A percentile compares a stretch with the other conserved stretches of the same genome.
Conservation (phyloP, 2,113 vertebrate genomes). For the Pampusana beccarii region DNA sequence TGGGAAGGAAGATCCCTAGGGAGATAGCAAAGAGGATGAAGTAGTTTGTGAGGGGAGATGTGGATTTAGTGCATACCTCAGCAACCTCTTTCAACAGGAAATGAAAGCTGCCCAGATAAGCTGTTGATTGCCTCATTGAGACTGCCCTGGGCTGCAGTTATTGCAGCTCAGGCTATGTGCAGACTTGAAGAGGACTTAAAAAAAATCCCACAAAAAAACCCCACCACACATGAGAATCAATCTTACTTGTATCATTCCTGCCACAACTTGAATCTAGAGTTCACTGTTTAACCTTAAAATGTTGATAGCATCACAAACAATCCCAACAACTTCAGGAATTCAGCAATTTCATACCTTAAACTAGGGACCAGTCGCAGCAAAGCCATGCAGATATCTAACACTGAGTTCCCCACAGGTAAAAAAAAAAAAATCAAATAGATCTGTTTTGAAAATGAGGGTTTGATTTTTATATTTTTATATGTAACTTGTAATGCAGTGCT, state of each 20-base stretch:
- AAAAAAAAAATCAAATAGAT: background rate
- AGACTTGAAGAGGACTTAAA: conserved; percentile 32
- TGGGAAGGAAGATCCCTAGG: conserved; percentile 48
- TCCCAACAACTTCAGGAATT: conserved; percentile 50
- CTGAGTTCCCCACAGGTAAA: background rate
- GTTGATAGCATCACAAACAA: conserved; percentile 42
- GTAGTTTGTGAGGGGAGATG: background rate
- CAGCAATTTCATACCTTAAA: background rate
- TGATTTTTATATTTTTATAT: background rate
- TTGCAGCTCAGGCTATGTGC: conserved; percentile 26
- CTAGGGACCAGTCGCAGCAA: background rate
- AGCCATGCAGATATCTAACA: background rate
- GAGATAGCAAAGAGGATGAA: conserved; percentile 26
- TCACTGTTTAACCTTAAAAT: conserved; percentile 29
- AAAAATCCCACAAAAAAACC: background rate
- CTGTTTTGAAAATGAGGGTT: background rate
- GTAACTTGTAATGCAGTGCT: background rate
- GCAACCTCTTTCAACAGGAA: conserved; percentile 55
- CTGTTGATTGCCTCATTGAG: conserved; percentile 51
- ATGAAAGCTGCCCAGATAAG: conserved; percentile 54
- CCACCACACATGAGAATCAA: conserved; percentile 27
- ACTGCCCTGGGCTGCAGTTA: conserved; percentile 51
- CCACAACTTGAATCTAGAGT: conserved; percentile 28
- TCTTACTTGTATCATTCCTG: conserved; percentile 16
- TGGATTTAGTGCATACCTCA: conserved; percentile 50